Base-by-base conservation (phyloP, 2,888 invertebrate species). In the Xanthia togata region DNA sequence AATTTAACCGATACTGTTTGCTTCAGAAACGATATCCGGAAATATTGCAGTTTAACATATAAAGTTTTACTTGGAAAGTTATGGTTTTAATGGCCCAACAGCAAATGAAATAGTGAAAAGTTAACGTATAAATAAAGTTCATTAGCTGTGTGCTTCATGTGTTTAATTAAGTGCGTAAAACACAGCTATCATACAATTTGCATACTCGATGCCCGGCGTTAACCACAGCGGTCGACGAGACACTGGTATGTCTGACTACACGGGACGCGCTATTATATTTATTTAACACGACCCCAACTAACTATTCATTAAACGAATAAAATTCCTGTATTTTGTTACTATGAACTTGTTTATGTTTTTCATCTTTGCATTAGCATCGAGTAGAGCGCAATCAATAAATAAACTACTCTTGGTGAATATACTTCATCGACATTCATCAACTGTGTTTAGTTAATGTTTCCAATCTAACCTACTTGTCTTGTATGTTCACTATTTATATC, bases 151-250 rank as follows among this genome's bases (percentile, higher is more conserved):
- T 80, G 76, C 74, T 83, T 75, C 67, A 75, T 81, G 89, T 89
- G 89, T 83, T 88, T 82, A 81, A 87, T 84, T 81, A 87, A 83
- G 89, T 89, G 86, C 76, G 83, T 83, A 79, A 86, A 83, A 85
- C 81, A 82, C 70, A 79, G 76, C 78, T 75, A 78, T 70, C 69
- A 78, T 78, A 87, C 79, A 82, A 87, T 89, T 87, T 87, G 79
- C 84, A 83, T 86, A 86, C 70, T 80, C 70, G 73, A 84, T 87
- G 86, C 67, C 63, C 59, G 67, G 79, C 70, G 79, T 71, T 75
- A 81, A 78, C 79, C 79, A 60, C 83, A 83, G 70, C 70, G 75
- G 75, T 76, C 78, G 73, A 71, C 76, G 78, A 77, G 82, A 70
- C 79, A 70, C 53, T 64, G 82, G 64, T 83, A 78, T 74, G 76